Evolutionary conservation across 92 coral and sea anemone species (phyloP), one percentile per base, ranked within the genome.

Genomic region (Galaxea fascicularis): DNA sequence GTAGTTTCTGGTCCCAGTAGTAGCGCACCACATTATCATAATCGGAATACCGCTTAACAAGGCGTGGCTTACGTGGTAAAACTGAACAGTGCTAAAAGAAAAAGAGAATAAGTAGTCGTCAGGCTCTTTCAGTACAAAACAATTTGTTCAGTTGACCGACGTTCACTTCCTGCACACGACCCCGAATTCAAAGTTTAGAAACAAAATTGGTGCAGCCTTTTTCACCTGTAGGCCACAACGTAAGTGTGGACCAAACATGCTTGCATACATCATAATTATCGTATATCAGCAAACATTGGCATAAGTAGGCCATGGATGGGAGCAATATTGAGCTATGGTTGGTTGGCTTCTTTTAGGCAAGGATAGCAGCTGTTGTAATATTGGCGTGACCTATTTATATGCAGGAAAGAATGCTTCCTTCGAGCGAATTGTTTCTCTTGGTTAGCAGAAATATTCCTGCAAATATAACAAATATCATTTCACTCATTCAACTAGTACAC

Each of bases 1-100:
- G 98, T 41, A 91, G 65, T 12, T 97, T 79, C 83, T 94, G 85
- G 82, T 91, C 80, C 94, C 92, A 90, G 81, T 91, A 94, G 56
- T 79, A 87, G 47, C 52, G 74, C 82, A 89, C 82, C 17, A 54
- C 85, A 9, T 87, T 64, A 56, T 87, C 76, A 20, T 31, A 57
- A 0, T 84, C 65, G 14, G 71, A 63, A 24, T 71, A 73, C 59
- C 98, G 75, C 73, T 94, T 91, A 53, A 86, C 72, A 64, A 89
- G 51, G 35, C 87, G 89, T 28, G 90, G 97, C 39, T 82, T 87
- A 52, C 89, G 77, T 16, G 65, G 71, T 22, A 70, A 77, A 6
- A 93, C 91, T 47, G 90, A 71, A 63, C 98, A 84, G 66, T 92
- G 80, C 98, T 94, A 73, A 14, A 65, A 41, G 28, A 51, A 46